Evolutionary conservation across 2,888 invertebrate genomes (phyloP), one percentile per base, ranked within the genome.

Genomic region (Tenthredo scrophulariae): DNA sequence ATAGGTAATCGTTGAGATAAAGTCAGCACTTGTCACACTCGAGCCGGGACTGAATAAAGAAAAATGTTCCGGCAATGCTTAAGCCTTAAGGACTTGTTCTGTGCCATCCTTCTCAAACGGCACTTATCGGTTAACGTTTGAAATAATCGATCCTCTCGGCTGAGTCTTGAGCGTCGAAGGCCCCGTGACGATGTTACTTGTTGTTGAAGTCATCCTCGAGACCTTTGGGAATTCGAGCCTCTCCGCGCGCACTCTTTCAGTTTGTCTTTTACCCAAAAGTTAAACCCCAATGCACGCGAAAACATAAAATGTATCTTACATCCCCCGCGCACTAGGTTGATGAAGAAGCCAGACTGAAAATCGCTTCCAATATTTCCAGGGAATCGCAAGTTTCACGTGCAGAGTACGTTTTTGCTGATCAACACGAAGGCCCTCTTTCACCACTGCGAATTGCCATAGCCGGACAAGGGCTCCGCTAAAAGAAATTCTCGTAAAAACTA

Each of bases 121-220:
- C 77, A 77, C 77, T 77, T 77, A 77, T 77, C 77, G 77, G 77
- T 33, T 77, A 77, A 22, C 77, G 77, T 77, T 77, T 40, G 77
- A 77, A 77, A 77, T 77, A 77, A 77, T 77, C 77, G 77, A 77
- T 77, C 77, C 54, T 77, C 77, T 77, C 40, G 33, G 77, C 33
- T 26, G 77, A 54, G 77, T 54, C 77, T 77, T 54, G 33, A 77
- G 18, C 50, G 77, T 29, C 18, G 77, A 54, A 54, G 77, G 54
- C n/a, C 46, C 54, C 22, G 74, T 74, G 74, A 40, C 77, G 54
- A 10, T 40, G 72, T 74, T 74, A 74, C 43, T 77, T 77, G 50
- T 77, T 77, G 77, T 77, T 77, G 22, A 33, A 33, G 54, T 77
- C 77, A 77, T 33, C 37, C 54, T n/a, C 77, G 54, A 77, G 77